Evolutionary conservation across 2,797 vertebrate genomes (phyloP), one percentile per base, ranked within the genome.

Genomic region (Australoheros facetus): DNA sequence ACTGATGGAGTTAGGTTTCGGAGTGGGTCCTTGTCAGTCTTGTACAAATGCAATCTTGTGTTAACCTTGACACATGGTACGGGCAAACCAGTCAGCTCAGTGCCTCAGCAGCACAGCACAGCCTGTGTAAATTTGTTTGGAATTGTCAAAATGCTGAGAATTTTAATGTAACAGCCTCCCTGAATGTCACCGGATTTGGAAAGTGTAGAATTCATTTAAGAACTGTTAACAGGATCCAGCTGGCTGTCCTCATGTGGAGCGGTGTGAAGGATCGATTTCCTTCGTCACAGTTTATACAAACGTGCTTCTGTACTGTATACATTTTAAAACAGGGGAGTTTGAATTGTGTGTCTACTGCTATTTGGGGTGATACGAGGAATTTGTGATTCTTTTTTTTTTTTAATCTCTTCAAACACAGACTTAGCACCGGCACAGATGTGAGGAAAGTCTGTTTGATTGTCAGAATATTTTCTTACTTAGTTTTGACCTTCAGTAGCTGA

Each of bases 141-240:
- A 94, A 89, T 89, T 93, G 93, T 93, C 92, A 92, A 88, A 93
- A 89, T 56, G 85, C 64, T 66, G 80, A 55, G 85, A 92, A 93
- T 92, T 93, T 92, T 82, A 89, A 91, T 87, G 85, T 79, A 86
- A 77, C 87, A 77, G 84, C 86, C 87, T 89, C 84, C 82, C 84
- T 37, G 84, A 82, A 89, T 89, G 90, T 93, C 91, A 91, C 90
- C 84, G 83, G 84, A 87, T 88, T 87, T 78, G 76, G 79, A 89
- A 91, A 85, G 89, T 91, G 88, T 91, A 90, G 92, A 91, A 90
- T 90, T 93, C 77, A 87, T 93, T 90, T 90, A 90, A 82, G 87
- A 91, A 80, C 85, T 81, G 91, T 83, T 94, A 94, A 95, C 92
- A 87, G 88, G 88, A 92, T 92, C 91, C 94, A 94, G 90, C 91